Base-by-base conservation (phyloP, 2,888 invertebrate species). In the Diogma glabrata region DNA sequence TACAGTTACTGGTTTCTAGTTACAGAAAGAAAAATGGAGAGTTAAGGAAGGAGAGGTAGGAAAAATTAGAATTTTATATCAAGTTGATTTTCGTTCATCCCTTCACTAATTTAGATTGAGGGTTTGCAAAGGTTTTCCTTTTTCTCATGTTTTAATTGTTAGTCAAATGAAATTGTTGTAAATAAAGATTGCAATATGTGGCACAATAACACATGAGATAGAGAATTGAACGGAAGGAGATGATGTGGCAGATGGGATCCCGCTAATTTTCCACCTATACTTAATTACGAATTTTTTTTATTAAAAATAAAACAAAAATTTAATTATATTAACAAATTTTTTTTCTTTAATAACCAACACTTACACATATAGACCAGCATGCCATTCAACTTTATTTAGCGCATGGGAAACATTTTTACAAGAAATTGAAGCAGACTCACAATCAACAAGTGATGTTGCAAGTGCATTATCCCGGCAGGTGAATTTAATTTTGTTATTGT, bases 361-460 rank as follows among this genome's bases (percentile, higher is more conserved):
- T 26, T 26, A 51, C n/a, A n/a, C n/a, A n/a, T n/a, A n/a, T 73
- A 87, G 87, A 70, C 84, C 87, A 54, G 78, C 84, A 54, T 87
- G 86, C 63, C 82, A 84, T 51, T 79, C 83, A 72, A 83, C 86
- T 43, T 77, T 92, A 63, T 90, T 90, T 70, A 86, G 90, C 67
- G 84, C 87, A 54, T 92, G 92, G 92, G 92, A 92, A 71, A 84
- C 84, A 55, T 75, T 92, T 54, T 80, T 92, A 53, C 89, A 91
- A 66, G 91, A 92, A 69, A 87, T 90, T 55, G 92, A 92, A 72
- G 84, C 88, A 33, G 91, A 92, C 66, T 88, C 90, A 17, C 78
- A 87, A 64, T 82, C 87, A 45, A 84, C 87, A 70, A 83, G 84
- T 63, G 91, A 90, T 65, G 83, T 92, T 55, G 85, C 91, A 8